Conservation (phyloP, 2,888 invertebrate genomes). For the Tinea semifulvella region DNA sequence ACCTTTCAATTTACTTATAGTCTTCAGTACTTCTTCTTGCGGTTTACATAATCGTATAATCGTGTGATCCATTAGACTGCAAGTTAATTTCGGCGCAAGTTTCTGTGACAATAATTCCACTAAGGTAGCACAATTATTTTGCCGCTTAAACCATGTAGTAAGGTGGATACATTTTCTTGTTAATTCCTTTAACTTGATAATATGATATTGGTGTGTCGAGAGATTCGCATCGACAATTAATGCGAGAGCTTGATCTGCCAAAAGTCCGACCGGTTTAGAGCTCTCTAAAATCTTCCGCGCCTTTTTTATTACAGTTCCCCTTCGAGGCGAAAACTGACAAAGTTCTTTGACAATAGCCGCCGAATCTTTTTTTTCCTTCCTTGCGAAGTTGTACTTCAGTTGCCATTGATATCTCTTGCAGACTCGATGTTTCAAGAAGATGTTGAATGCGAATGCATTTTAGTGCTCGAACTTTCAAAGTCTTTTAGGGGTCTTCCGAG, state of each 20-base stretch:
- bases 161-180: not conserved
- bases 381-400: constrained; percentile 12
- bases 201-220: not conserved
- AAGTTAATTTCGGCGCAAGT: not conserved
- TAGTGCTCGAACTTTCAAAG: constrained; percentile 12
- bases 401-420: constrained; percentile 12
- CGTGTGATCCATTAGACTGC: not conserved
- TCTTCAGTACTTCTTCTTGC: not conserved
- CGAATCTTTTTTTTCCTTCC: constrained; percentile 10
- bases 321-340: not conserved
- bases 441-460: constrained; percentile 14
- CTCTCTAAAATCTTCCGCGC: constrained; percentile 4
- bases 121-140: not conserved
- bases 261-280: constrained; percentile 13
- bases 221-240: not conserved
- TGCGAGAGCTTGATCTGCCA: constrained; percentile 3
- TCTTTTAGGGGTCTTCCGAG: constrained; percentile 13
- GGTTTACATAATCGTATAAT: not conserved
- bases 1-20: not conserved
- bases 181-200: not conserved
- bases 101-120: not conserved
- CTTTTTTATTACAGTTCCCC: not conserved
- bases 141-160: not conserved
- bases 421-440: constrained; percentile 12
- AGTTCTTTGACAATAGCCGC: not conserved